These are phyloP conservation scores for Planococcus citri DNA, from an alignment of 1,140 invertebrate species.

Conservation along the genomic window DNA sequence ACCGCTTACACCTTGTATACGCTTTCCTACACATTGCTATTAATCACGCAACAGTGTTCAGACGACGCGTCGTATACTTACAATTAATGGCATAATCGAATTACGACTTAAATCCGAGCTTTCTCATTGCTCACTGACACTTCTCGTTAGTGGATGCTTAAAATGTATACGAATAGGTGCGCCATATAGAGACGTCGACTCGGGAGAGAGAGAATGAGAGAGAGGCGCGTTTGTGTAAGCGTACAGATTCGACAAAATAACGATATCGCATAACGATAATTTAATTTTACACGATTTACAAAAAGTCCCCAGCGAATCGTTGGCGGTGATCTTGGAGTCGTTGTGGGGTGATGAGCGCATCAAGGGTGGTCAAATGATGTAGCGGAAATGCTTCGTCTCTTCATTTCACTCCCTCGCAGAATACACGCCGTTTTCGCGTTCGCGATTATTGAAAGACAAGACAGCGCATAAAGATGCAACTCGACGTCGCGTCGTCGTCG, in stretches of 20 bases:
- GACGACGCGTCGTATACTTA: not conserved
- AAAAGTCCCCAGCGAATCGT: not conserved
- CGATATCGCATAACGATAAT: conserved; percentile 2
- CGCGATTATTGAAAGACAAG: conserved; percentile 6
- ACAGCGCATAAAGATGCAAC: not conserved
- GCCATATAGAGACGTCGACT: too few species aligned
- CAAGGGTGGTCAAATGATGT: not conserved
- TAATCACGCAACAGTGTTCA: not conserved
- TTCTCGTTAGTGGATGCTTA: not conserved
- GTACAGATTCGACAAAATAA: not conserved
- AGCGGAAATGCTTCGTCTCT: not conserved
- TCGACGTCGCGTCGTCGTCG: not conserved
- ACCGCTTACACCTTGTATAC: too few species aligned
- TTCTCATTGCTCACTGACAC: not conserved
- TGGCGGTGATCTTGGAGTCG: not conserved
- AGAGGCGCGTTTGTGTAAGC: not conserved
- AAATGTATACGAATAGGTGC: not conserved
- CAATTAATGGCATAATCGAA: not conserved
- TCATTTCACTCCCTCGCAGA: not conserved
- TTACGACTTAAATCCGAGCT: not conserved
- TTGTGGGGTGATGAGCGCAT: not conserved
- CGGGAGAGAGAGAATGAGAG: too few species aligned
- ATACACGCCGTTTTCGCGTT: not conserved
- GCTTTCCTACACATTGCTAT: not conserved
- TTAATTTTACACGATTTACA: not conserved